Evolutionary conservation across 2,797 vertebrate species (phyloP).

Genomic region (Ctenosaura bakeri): DNA sequence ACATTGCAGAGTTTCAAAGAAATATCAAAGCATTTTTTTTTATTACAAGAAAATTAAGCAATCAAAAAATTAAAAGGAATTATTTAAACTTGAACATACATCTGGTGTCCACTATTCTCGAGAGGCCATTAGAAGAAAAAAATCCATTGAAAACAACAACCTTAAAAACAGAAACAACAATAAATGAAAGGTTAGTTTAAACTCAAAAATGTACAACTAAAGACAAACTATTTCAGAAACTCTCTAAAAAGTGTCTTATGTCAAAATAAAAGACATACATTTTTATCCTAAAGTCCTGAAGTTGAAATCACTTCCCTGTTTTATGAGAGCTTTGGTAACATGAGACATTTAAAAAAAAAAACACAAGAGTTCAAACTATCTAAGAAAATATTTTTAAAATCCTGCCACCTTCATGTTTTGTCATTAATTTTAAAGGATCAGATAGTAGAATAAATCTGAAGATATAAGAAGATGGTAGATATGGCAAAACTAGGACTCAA

Average conservation of each 20-base stretch:
- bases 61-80: neutral
- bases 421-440: neutral
- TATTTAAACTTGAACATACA: constrained; percentile 76
- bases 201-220: neutral
- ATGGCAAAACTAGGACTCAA: neutral
- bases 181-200: neutral
- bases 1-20: neutral
- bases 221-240: neutral
- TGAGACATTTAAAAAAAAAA: neutral
- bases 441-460: neutral
- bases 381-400: neutral
- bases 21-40: neutral
- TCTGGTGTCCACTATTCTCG: rapidly evolving
- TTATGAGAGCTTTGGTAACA: neutral
- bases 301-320: neutral
- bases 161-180: constrained; percentile 65
- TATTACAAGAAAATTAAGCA: neutral
- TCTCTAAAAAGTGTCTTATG: neutral
- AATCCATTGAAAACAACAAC: neutral
- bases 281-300: neutral
- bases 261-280: neutral
- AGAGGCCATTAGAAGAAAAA: rapidly evolving
- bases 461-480: too few relatives aligned
- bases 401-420: neutral
- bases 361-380: neutral